Percentiles rank a stretch among this genome's conserved stretches.
These are phyloP conservation scores for Aurelia sp. DNA, from an alignment of 30 jellyfish, hydroid and myxozoan genomes.

Conservation along the genomic window DNA sequence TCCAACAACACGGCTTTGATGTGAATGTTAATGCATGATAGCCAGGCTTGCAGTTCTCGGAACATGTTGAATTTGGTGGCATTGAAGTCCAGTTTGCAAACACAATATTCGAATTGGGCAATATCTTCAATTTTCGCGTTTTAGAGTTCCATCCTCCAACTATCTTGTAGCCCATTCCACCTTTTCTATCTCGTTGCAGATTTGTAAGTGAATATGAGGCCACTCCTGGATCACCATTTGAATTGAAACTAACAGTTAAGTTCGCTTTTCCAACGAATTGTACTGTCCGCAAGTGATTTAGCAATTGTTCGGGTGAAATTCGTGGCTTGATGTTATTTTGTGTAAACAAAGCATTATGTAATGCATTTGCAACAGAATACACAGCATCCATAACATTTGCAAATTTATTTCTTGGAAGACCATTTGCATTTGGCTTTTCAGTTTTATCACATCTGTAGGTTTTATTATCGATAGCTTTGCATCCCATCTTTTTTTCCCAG, in stretches of 20 bases:
- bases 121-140: slow-evolving; percentile 50
- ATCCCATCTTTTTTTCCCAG: slow-evolving; percentile 69
- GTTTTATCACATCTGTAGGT: slow-evolving; percentile 45
- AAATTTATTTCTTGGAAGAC: slow-evolving; percentile 82
- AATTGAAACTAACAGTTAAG: slow-evolving; percentile 70
- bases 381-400: slow-evolving; percentile 96
- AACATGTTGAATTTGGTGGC: slow-evolving; percentile 91
- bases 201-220: slow-evolving; percentile 98
- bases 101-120: slow-evolving; percentile 21
- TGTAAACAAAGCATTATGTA: slow-evolving; percentile 26
- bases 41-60: slow-evolving; percentile 90
- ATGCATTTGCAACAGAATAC: slow-evolving; percentile 91
- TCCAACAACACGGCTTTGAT: slow-evolving; percentile 96
- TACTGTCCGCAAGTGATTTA: slow-evolving; percentile 66
- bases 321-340: neutral
- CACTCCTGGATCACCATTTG: slow-evolving; percentile 92
- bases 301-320: slow-evolving; percentile 53
- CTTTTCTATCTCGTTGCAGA: slow-evolving; percentile 46
- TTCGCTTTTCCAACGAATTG: slow-evolving; percentile 83
- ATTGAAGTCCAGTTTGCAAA: slow-evolving; percentile 73
- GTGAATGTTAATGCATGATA: slow-evolving; percentile 66
- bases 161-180: slow-evolving; percentile 19
- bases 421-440: slow-evolving; percentile 17
- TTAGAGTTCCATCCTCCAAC: slow-evolving; percentile 88
- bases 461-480: slow-evolving; percentile 24